Conservation (phyloP, 2,113 vertebrate genomes). For the Oncorhynchus clarkii region DNA sequence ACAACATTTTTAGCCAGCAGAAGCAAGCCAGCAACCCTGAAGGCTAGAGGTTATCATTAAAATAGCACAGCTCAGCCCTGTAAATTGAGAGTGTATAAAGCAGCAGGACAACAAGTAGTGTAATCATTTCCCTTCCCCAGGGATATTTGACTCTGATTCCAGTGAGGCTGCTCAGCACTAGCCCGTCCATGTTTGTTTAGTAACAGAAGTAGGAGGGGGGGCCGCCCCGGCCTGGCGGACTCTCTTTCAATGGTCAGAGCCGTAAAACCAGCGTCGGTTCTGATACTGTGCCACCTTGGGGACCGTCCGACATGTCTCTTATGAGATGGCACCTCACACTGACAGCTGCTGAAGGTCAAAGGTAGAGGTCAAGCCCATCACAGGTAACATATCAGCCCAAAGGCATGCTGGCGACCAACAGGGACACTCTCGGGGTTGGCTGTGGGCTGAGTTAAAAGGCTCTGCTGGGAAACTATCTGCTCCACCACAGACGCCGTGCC, state of each 20-base stretch:
- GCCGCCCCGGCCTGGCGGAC: slow-evolving; percentile 40
- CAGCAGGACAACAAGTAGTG: slow-evolving; percentile 49
- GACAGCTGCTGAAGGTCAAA: slow-evolving; percentile 65
- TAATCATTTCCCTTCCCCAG: slow-evolving; percentile 32
- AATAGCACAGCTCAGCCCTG: slow-evolving; percentile 57
- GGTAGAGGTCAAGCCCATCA: slow-evolving; percentile 56
- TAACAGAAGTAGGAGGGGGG: slow-evolving; percentile 51
- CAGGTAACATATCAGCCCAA: slow-evolving; percentile 48
- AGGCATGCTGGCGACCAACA: slow-evolving; percentile 9
- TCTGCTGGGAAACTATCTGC: slow-evolving; percentile 25
- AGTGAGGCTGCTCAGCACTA: slow-evolving; percentile 10
- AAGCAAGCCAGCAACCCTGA: slow-evolving; percentile 21
- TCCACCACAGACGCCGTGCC: slow-evolving; percentile 7
- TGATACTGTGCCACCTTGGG: slow-evolving; percentile 53
- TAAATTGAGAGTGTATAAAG: slow-evolving; percentile 58
- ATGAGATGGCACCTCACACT: slow-evolving; percentile 8
- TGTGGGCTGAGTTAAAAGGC: slow-evolving; percentile 7
- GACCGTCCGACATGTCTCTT: slow-evolving; percentile 33
- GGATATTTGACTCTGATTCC: slow-evolving; percentile 46
- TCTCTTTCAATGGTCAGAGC: slow-evolving; percentile 63
- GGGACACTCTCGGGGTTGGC: not conserved
- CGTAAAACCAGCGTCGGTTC: slow-evolving; percentile 52
- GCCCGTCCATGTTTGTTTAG: slow-evolving; percentile 60
- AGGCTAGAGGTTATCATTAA: slow-evolving; percentile 59
- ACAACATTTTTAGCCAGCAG: slow-evolving; percentile 5